Percentiles rank a stretch among this genome's conserved stretches.
phyloP scores from a whole-genome alignment of 2,113 vertebrate species.

The Microcebus jonahi region DNA sequence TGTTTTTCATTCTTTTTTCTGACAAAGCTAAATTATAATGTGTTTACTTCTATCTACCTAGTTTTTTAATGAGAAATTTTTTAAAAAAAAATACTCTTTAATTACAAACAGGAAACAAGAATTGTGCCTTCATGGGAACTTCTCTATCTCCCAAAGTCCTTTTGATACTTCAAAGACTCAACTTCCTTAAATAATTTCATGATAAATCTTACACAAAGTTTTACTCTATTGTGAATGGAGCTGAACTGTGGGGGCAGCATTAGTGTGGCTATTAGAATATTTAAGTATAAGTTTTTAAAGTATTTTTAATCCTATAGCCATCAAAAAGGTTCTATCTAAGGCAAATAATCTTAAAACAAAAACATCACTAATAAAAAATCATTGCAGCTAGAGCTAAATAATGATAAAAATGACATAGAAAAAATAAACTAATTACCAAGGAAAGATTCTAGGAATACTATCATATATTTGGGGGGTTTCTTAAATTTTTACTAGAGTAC shows the following conservation, averaged over 20 bases:
- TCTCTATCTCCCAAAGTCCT: background rate
- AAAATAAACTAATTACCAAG: background rate
- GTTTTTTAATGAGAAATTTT: background rate
- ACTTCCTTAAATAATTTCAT: background rate
- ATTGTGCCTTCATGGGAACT: background rate
- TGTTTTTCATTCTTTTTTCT: background rate
- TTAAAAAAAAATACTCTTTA: background rate
- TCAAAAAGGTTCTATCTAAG: background rate
- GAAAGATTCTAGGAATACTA: background rate
- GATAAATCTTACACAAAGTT: background rate
- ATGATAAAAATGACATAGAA: background rate
- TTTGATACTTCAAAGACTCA: background rate
- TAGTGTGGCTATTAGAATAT: background rate
- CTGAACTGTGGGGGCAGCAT: background rate
- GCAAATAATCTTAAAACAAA: slow-evolving; percentile 4
- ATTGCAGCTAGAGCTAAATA: background rate
- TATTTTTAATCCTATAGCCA: background rate
- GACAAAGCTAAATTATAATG: background rate
- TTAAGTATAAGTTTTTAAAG: background rate
- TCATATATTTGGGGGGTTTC: background rate
- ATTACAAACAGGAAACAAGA: background rate
- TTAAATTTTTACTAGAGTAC: background rate
- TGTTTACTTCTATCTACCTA: background rate
- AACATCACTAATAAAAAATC: background rate
- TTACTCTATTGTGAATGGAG: background rate